Evolutionary conservation across 2,888 invertebrate species (phyloP), one percentile per base, ranked within the genome.

Genomic region (Tuberolachnus salignus): DNA sequence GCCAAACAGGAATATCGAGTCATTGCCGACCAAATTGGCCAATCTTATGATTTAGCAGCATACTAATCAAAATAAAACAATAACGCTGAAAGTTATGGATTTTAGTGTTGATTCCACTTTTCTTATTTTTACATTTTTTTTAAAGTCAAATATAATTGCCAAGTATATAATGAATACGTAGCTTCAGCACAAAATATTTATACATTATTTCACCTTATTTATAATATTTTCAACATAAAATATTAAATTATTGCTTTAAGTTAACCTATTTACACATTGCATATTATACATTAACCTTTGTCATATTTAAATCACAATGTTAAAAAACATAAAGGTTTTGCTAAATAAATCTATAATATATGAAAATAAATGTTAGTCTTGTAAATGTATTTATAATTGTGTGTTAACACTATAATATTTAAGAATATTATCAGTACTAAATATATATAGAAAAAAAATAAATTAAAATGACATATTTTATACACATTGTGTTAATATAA

Each of bases 21-120:
- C 16, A 78, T 78, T 59, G 75, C 75, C 21, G 75, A 78, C 59
- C 75, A 78, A 69, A 78, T 78, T 21, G 75, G 75, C 26, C 75
- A 78, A 23, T 67, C 75, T 51, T 78, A 78, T 34, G 75, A 78
- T 59, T 59, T 78, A 57, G 75, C 75, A 23, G 75, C 75, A 46
- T 78, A 78, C 16, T 78, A 69, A 74, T 53, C 64, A 74, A 73
- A 34, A 66, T 42, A 44, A 23, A 72, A 49, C 8, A 0, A 9
- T 14, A 26, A 59, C 9, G 71, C 59, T 72, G 57, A n/a, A 59
- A 8, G 13, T 14, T 23, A 21, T 63, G 6, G 42, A 44, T 59
- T 59, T 59, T 42, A 1, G 34, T 34, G 34, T 49, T 23, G 9
- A 16, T 13, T 44, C 21, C 8, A 44, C 4, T 3, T 16, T 57